Conservation (phyloP, 2,888 invertebrate species). For the Diplolepis rosae region DNA sequence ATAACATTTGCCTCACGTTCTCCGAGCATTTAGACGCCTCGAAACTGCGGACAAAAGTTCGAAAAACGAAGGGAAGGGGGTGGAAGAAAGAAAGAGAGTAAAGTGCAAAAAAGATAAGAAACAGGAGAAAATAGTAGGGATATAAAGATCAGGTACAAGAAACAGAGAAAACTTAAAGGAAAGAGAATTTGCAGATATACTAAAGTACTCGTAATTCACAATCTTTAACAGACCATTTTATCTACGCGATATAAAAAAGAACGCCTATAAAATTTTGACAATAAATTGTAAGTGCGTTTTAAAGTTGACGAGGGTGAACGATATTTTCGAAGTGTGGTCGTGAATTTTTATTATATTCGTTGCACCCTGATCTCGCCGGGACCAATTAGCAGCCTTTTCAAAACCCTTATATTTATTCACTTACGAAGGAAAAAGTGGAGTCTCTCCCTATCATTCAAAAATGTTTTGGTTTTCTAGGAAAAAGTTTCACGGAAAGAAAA, state of each 20-base stretch:
- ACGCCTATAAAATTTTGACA: conserved; percentile 47
- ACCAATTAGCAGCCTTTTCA: conserved; percentile 68
- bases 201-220: background rate
- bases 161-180: conserved; percentile 17
- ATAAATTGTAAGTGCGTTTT: conserved; percentile 50
- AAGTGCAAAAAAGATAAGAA: conserved; percentile 6
- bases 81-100: conserved; percentile 31
- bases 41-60: too few relatives aligned
- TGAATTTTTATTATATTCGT: conserved; percentile 51
- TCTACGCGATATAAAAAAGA: conserved; percentile 35
- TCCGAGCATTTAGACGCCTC: too few relatives aligned
- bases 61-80: conserved; percentile 34
- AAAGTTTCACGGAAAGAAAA: conserved; percentile 12
- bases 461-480: conserved; percentile 18
- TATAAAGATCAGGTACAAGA: conserved; percentile 30
- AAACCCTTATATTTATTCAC: conserved; percentile 18
- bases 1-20: too few relatives aligned
- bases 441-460: conserved; percentile 15
- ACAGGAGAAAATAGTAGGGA: conserved; percentile 32
- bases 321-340: conserved; percentile 42
- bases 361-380: conserved; percentile 69
- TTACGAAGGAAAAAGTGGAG: conserved; percentile 2
- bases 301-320: conserved; percentile 32
- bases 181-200: conserved; percentile 32
- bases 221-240: background rate